A percentile compares a stretch with the other conserved stretches of the same genome.
Evolutionary conservation across 2,113 vertebrate genomes (phyloP).

Genomic region (Stigmatopora nigra): DNA sequence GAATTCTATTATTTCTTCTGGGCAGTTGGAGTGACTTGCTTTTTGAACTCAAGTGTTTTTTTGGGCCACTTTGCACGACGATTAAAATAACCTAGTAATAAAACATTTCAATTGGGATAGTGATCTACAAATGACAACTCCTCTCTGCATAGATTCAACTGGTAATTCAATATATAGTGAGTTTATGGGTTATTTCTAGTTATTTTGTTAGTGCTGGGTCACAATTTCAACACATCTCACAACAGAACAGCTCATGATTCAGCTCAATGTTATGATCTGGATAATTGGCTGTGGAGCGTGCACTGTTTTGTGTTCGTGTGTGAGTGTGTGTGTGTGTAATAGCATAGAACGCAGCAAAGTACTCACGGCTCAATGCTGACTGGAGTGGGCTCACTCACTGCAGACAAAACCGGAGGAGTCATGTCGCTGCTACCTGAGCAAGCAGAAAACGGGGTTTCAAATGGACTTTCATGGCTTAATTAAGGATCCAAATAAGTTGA

Average conservation of each 20-base stretch:
- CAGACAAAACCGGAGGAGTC: conserved; percentile 85
- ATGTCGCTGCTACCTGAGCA: conserved; percentile 85
- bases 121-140: too few relatives aligned
- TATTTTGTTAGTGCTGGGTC: neutral
- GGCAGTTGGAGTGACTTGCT: too few relatives aligned
- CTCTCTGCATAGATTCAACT: too few relatives aligned
- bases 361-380: conserved; percentile 99
- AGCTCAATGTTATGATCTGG: neutral
- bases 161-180: too few relatives aligned
- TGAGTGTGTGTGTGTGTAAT: neutral
- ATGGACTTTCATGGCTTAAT: neutral
- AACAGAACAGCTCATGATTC: neutral
- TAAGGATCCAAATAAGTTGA: neutral
- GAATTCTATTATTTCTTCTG: too few relatives aligned
- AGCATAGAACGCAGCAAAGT: conserved; percentile 6
- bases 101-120: too few relatives aligned
- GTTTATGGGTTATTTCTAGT: too few relatives aligned
- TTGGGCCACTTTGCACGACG: too few relatives aligned
- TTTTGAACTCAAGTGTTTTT: too few relatives aligned
- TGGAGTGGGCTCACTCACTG: conserved; percentile 87
- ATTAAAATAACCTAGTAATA: too few relatives aligned
- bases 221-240: neutral
- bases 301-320: neutral
- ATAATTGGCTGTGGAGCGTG: conserved; percentile 1
- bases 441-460: conserved; percentile 13